These are phyloP conservation scores for Piaya cayana DNA, from an alignment of 2,113 vertebrate species.

Conservation along the genomic window DNA sequence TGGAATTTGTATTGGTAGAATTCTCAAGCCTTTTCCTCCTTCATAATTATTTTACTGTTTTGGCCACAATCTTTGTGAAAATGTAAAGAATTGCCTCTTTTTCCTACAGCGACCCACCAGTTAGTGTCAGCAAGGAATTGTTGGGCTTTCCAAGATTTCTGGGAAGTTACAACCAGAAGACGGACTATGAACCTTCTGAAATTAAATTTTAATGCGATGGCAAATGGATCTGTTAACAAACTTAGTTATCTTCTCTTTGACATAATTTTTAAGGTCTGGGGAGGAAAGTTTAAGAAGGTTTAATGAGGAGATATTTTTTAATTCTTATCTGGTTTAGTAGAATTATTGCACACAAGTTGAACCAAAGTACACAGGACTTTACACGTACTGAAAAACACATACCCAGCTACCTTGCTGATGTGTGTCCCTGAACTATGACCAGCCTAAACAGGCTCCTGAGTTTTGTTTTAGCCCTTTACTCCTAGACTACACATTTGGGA, in stretches of 20 bases:
- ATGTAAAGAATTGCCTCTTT: background rate
- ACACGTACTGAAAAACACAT: background rate
- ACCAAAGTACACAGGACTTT: background rate
- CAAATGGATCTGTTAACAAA: background rate
- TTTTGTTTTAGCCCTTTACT: background rate
- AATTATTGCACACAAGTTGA: background rate
- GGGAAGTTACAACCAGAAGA: background rate
- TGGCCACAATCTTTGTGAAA: background rate
- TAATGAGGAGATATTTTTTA: background rate
- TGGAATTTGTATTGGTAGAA: background rate
- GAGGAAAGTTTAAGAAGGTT: background rate
- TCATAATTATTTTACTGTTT: conserved; percentile 3
- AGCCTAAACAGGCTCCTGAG: background rate
- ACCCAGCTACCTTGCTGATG: background rate
- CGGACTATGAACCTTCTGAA: background rate
- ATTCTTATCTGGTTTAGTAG: background rate
- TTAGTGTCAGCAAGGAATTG: background rate
- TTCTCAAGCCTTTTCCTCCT: conserved; percentile 14
- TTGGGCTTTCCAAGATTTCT: conserved; percentile 2
- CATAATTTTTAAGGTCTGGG: background rate
- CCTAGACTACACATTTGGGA: background rate
- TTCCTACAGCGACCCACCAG: background rate
- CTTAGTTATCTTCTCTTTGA: background rate
- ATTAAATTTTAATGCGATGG: background rate
- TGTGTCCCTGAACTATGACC: background rate